phyloP scores from a whole-genome alignment of 1,140 invertebrate species.

The Caerostris extrusa region DNA sequence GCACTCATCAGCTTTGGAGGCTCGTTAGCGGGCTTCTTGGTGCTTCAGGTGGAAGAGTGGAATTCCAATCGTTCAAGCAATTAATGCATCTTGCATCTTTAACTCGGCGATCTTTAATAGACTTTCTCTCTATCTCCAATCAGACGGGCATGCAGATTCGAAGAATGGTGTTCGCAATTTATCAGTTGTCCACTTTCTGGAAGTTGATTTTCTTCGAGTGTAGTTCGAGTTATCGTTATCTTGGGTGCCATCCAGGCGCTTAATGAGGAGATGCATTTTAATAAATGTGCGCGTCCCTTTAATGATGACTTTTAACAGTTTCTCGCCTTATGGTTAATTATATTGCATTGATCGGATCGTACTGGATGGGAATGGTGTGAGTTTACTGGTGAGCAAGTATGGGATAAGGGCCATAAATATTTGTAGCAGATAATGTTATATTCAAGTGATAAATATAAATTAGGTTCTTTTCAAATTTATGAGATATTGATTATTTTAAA shows the following conservation, averaged over 20 bases:
- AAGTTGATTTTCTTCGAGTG: neutral
- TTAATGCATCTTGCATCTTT: slow-evolving; percentile 51
- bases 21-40: slow-evolving; percentile 49
- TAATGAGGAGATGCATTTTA: neutral
- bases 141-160: neutral
- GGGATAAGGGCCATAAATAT: too few relatives aligned
- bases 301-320: neutral
- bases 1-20: slow-evolving; percentile 27
- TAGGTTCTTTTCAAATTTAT: too few relatives aligned
- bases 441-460: too few relatives aligned
- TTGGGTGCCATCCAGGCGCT: neutral
- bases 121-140: slow-evolving; percentile 34
- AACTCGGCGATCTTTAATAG: slow-evolving; percentile 52
- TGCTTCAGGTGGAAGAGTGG: too few relatives aligned
- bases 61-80: slow-evolving; percentile 2
- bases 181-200: neutral
- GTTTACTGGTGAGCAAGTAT: too few relatives aligned
- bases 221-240: neutral
- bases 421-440: too few relatives aligned
- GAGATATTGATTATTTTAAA: too few relatives aligned
- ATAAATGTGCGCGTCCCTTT: neutral
- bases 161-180: neutral
- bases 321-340: neutral
- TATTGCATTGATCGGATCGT: too few relatives aligned
- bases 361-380: too few relatives aligned